Percentiles rank a stretch among this genome's conserved stretches.
Evolutionary conservation across 2,888 invertebrate genomes (phyloP).

Genomic region (Junonia oenone): DNA sequence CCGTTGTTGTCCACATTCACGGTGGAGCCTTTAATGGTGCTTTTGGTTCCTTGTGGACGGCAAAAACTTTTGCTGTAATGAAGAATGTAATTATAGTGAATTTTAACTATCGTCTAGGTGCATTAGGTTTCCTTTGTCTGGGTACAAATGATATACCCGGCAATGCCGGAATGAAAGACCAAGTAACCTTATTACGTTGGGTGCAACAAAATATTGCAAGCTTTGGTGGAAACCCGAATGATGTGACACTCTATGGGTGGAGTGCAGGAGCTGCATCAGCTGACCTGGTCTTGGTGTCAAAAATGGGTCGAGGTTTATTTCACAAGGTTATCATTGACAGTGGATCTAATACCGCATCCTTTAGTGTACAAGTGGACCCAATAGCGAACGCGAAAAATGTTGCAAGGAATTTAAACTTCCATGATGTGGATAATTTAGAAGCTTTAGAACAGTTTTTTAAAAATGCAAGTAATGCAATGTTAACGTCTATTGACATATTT

Average conservation of each 20-base stretch:
- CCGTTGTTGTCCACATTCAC: conserved; percentile 61
- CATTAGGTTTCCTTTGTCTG: conserved; percentile 48
- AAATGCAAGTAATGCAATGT: conserved; percentile 33
- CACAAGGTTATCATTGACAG: conserved; percentile 51
- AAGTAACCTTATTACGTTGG: conserved; percentile 44
- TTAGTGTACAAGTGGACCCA: conserved; percentile 44
- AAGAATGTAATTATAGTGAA: conserved; percentile 43
- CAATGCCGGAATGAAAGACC: conserved; percentile 60
- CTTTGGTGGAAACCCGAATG: conserved; percentile 54
- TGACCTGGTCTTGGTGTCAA: conserved; percentile 47
- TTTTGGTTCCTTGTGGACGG: conserved; percentile 34
- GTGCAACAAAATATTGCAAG: conserved; percentile 44
- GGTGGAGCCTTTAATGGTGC: conserved; percentile 60
- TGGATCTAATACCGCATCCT: conserved; percentile 38
- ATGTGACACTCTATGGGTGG: conserved; percentile 48
- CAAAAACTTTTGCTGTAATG: conserved; percentile 36
- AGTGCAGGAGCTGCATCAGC: conserved; percentile 52
- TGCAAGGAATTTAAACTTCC: conserved; percentile 39
- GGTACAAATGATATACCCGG: conserved; percentile 52
- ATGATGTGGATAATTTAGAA: conserved; percentile 38
- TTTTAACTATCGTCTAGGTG: conserved; percentile 52
- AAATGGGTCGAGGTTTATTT: conserved; percentile 43
- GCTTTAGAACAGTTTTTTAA: conserved; percentile 49
- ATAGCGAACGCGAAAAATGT: conserved; percentile 42
- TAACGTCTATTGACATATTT: conserved; percentile 29